Evolutionary conservation across 2,113 vertebrate genomes (phyloP), one percentile per base, ranked within the genome.

Genomic region (Rhinoptilus africanus): DNA sequence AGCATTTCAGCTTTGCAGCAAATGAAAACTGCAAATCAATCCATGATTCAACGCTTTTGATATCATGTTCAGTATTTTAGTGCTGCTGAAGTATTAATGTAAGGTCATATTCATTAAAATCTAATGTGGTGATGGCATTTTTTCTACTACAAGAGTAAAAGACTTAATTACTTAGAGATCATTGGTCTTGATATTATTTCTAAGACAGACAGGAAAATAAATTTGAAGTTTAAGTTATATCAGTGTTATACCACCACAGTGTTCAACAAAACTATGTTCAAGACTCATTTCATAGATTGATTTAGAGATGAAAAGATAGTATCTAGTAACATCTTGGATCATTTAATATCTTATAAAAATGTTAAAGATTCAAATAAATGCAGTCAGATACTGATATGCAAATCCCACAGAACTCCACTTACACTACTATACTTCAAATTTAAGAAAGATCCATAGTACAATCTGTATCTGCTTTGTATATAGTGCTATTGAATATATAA

Each of bases 61-160:
- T 77, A 67, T 12, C 12, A 21, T 63, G 26, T 51, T 90, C 62
- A 68, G 30, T 68, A 56, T 60, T 85, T 92, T 77, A 78, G 21
- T 67, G 27, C 9, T 75, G 24, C 20, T 71, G 47, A 63, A 76
- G 63, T 85, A 75, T 62, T 66, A 86, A 73, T 54, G 28, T 43
- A 91, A 94, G 72, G 76, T 89, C 84, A 91, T 76, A 76, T 57
- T 93, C 72, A 79, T 86, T 95, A 93, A 80, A 94, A 86, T 60
- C 35, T 84, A 88, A 91, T 67, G 48, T 54, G 64, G 30, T 82
- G 68, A 78, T 43, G 21, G 30, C 47, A 47, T 72, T 86, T 95
- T 80, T 54, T 23, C 45, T 78, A 20, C 32, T 67, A 81, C 20
- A n/a, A 32, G 9, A 57, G 19, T 71, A 88, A 88, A 84, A 76